Base-by-base conservation (phyloP, 2,888 invertebrate species). In the Epicampocera succincta region DNA sequence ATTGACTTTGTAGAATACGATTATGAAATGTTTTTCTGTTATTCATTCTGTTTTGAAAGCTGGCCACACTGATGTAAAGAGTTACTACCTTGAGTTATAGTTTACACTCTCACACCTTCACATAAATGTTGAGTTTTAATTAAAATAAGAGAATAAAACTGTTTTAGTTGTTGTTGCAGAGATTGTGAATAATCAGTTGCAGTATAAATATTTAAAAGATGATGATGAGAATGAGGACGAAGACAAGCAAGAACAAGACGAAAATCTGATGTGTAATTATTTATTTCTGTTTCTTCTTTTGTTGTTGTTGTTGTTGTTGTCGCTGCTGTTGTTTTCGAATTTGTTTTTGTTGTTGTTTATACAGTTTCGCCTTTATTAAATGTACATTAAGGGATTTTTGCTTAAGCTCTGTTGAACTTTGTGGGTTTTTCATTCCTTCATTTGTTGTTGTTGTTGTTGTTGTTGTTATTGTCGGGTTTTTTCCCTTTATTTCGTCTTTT, bases 301-400 rank as follows among this genome's bases (percentile, higher is more conserved):
- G 11, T 4, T 25, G 3, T 25, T 3, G 25, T 25, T 25, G 25
- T 29, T 15, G 11, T 21, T 25, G 29, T 61, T 25, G n/a, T 17
- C 29, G 8, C 17, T 52, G 15, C 15, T 17, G 21, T 46, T 38
- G 12, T 17, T 61, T 33, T 6, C 65, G 29, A 52, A 44, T 33
- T 56, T 76, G n/a, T 61, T 52, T 25, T 12, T 54, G 13, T 63
- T 80, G 17, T 74, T 74, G 11, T 68, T 74, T 29, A 69, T 60
- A 75, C 60, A 46, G 65, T 78, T 75, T 74, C 61, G 74, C 74
- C 74, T 78, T 83, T 83, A 84, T 84, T 84, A 84, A 84, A 75
- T 81, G 83, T 72, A 84, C 68, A 82, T 83, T 80, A 79, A 76
- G 76, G 72, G 60, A 76, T 78, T 78, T 58, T 65, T 78, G 65